Conservation (phyloP, 2,113 vertebrate genomes). For the Cairina moschata region DNA sequence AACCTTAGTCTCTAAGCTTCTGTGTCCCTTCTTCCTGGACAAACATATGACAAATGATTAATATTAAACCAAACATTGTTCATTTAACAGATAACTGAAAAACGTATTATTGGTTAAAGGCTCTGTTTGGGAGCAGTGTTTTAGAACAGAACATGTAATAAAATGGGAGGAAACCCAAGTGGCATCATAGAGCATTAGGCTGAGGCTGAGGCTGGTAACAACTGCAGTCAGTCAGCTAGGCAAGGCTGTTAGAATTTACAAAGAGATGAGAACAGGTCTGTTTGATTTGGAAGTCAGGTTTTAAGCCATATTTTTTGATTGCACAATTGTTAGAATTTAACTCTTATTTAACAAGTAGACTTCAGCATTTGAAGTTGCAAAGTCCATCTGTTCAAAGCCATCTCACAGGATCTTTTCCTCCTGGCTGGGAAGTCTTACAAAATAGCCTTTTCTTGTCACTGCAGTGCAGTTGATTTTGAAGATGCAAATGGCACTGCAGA, state of each 20-base stretch:
- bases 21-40: neutral
- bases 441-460: neutral
- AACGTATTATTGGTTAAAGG: neutral
- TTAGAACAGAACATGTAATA: neutral
- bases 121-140: neutral
- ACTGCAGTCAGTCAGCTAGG: neutral
- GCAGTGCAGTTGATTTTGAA: slow-evolving; percentile 5
- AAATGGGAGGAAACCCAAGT: slow-evolving; percentile 1
- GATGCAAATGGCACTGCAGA: slow-evolving; percentile 29
- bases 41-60: slow-evolving; percentile 22
- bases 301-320: slow-evolving; percentile 25
- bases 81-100: slow-evolving; percentile 4
- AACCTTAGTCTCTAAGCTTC: neutral
- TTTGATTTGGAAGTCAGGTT: slow-evolving; percentile 31
- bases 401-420: slow-evolving; percentile 10
- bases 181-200: neutral
- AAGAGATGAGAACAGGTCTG: neutral
- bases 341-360: slow-evolving; percentile 8
- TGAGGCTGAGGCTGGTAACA: neutral
- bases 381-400: neutral
- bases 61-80: slow-evolving; percentile 25
- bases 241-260: neutral
- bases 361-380: neutral
- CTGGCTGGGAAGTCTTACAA: neutral
- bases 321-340: slow-evolving; percentile 37